These are phyloP conservation scores for Leucophenga maculata DNA, from an alignment of 2,888 invertebrate species.

Conservation along the genomic window DNA sequence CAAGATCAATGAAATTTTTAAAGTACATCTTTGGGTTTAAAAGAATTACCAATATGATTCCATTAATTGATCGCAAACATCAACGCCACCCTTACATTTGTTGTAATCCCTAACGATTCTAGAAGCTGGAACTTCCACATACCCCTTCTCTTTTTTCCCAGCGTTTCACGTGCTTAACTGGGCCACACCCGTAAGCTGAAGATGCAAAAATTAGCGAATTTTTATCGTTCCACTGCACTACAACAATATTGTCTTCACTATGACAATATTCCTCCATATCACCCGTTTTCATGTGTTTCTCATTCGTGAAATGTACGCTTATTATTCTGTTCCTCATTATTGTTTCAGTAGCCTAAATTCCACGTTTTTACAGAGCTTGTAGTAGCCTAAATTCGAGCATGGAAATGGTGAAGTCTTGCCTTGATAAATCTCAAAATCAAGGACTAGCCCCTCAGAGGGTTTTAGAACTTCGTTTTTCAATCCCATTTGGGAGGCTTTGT, in stretches of 20 bases:
- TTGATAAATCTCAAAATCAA: too few species aligned
- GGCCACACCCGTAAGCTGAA: too few species aligned
- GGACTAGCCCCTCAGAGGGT: too few species aligned
- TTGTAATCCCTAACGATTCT: slow-evolving; percentile 17
- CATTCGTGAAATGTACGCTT: too few species aligned
- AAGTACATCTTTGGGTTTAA: neutral
- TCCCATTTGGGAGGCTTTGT: too few species aligned
- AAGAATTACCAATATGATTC: slow-evolving; percentile 8
- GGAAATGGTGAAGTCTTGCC: slow-evolving; percentile 18
- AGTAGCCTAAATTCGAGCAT: slow-evolving; percentile 27
- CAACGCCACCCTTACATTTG: slow-evolving; percentile 22
- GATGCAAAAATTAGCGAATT: slow-evolving; percentile 34
- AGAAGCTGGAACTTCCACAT: neutral
- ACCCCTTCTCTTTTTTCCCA: too few species aligned
- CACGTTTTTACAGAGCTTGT: slow-evolving; percentile 28
- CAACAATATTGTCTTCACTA: slow-evolving; percentile 29
- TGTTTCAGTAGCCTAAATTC: slow-evolving; percentile 34
- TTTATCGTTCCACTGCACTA: slow-evolving; percentile 32
- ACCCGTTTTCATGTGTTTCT: slow-evolving; percentile 29
- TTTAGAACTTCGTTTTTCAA: too few species aligned
- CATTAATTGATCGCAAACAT: slow-evolving; percentile 23
- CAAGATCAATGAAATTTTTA: slow-evolving; percentile 10
- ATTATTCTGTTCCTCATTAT: slow-evolving; percentile 19
- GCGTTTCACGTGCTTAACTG: too few species aligned
- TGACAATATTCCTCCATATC: slow-evolving; percentile 32